Evolutionary conservation across 2,797 vertebrate species (phyloP), one percentile per base, ranked within the genome.

Genomic region (Adelosebastes latens): DNA sequence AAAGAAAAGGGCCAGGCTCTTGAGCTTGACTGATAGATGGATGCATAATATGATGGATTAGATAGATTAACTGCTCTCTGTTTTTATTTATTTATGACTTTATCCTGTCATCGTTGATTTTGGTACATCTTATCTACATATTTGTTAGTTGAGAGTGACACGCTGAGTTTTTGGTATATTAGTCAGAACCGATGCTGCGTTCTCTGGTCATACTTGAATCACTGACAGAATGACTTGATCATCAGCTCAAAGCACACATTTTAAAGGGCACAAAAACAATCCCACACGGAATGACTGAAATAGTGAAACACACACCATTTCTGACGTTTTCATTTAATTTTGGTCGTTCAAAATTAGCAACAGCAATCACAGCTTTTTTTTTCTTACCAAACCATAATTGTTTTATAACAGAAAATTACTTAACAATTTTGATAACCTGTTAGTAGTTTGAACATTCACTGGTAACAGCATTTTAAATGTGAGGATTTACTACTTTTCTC

Each of bases 141-240:
- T n/a, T n/a, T 58, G 25, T 52, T 66, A 16, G 49, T 16, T 53
- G 46, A 49, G 42, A 53, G 55, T 25, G 74, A 49, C 7, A 49
- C 20, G 10, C 20, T n/a, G 36, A 8, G 25, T 36, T 27, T 59
- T 49, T 31, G 20, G 27, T n/a, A 9, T 9, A 36, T 79, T 74
- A 80, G 59, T 83, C 80, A 83, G 64, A 77, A 58, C 29, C 77
- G 69, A 80, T 24, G n/a, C 75, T 80, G 42, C 20, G 0, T 49
- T 70, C 20, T 68, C 5, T 49, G 18, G 3, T 79, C 60, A 60
- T 36, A 42, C 20, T 63, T 68, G 81, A 81, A 52, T 84, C 76
- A 69, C 68, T 18, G 59, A 39, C 62, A 78, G 34, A 27, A 22
- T 20, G 61, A 59, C 61, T 24, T 4, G n/a, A 31, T 69, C 42